Evolutionary conservation across 1,140 invertebrate genomes (phyloP).

Genomic region (Zaprionus gabonicus): DNA sequence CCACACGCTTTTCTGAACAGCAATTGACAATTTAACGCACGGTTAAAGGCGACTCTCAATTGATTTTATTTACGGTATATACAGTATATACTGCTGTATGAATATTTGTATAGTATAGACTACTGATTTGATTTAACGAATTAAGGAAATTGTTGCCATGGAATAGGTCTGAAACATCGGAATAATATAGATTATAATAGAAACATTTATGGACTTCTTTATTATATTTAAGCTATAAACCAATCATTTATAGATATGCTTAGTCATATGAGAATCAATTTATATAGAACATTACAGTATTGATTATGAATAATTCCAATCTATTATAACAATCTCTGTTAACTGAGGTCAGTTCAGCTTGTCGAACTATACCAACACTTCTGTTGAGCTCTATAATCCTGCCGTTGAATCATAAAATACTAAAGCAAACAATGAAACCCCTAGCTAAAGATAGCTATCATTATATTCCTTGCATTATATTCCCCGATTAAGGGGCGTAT

Average conservation of each 20-base stretch:
- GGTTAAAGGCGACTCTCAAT: background rate
- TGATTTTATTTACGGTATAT: slow-evolving; percentile 2
- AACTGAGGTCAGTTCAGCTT: background rate
- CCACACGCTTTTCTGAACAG: slow-evolving; percentile 14
- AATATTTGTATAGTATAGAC: no score
- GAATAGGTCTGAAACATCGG: no score
- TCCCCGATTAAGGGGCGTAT: slow-evolving; percentile 16
- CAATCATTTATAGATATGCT: background rate
- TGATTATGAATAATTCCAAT: background rate
- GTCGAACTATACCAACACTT: background rate
- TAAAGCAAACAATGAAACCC: background rate
- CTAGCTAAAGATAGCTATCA: background rate
- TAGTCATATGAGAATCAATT: no score
- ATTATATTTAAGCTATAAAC: background rate
- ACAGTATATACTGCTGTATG: background rate
- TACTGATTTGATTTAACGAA: no score
- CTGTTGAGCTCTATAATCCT: background rate
- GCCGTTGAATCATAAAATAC: background rate
- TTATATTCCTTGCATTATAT: background rate
- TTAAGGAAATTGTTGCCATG: no score
- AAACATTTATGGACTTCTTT: background rate
- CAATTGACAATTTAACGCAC: slow-evolving; percentile 42
- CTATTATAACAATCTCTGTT: background rate
- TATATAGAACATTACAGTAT: background rate
- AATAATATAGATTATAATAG: no score